These are phyloP conservation scores for Drosophila anceps DNA, from an alignment of 2,888 invertebrate species.

Conservation along the genomic window DNA sequence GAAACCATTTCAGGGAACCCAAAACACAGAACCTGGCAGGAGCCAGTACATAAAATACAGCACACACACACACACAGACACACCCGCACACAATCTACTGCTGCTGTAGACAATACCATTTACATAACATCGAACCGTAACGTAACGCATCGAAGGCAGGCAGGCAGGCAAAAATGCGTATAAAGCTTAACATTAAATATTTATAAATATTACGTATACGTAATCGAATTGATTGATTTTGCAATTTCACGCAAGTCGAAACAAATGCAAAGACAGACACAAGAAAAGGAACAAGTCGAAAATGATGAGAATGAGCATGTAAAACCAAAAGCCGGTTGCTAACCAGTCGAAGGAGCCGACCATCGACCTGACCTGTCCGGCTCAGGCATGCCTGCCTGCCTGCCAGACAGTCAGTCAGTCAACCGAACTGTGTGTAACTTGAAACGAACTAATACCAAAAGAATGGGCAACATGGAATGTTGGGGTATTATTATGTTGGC, in stretches of 20 bases:
- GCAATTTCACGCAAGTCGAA: constrained; percentile 74
- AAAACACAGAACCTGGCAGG: not conserved
- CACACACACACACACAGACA: constrained; percentile 15
- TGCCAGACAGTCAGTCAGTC: constrained; percentile 23
- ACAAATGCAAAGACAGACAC: constrained; percentile 53
- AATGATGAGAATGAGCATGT: constrained; percentile 23
- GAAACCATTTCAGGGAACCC: constrained; percentile 40
- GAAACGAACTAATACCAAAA: constrained; percentile 22
- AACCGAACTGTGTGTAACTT: constrained; percentile 38
- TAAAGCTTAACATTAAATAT: constrained; percentile 79
- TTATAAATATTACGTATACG: constrained; percentile 80
- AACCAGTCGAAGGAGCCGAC: not conserved
- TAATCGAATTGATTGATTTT: constrained; percentile 83
- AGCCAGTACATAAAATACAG: constrained; percentile 48
- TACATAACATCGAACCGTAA: constrained; percentile 56
- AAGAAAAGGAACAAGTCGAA: not conserved
- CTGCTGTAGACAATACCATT: constrained; percentile 57
- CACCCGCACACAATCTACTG: not conserved
- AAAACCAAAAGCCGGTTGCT: constrained; percentile 9
- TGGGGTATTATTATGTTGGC: constrained; percentile 13
- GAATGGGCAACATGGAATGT: not conserved
- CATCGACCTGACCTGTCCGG: constrained; percentile 17
- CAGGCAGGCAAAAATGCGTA: constrained; percentile 45
- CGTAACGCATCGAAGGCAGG: constrained; percentile 1
- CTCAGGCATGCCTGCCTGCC: constrained; percentile 2